phyloP scores from a whole-genome alignment of 2,888 invertebrate species.

The Luffia ferchaultella region DNA sequence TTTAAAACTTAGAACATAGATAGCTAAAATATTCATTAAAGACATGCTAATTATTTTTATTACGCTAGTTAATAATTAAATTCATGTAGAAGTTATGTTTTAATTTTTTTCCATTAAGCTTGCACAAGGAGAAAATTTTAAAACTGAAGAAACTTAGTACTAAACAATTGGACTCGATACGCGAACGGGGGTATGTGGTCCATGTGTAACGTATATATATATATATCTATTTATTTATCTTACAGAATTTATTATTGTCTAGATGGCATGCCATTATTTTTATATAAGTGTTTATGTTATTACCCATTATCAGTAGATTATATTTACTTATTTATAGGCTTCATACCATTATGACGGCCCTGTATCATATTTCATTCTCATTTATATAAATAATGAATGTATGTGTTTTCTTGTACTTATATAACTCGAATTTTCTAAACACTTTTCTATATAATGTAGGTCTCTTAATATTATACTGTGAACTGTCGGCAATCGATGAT shows the following conservation, averaged over 20 bases:
- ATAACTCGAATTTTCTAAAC: too few relatives aligned
- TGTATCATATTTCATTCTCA: not conserved
- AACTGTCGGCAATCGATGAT: too few relatives aligned
- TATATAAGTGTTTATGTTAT: not conserved
- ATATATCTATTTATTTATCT: not conserved
- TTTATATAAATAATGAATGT: not conserved
- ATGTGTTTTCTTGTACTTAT: not conserved
- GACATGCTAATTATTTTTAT: slow-evolving; percentile 14
- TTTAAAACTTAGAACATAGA: slow-evolving; percentile 12
- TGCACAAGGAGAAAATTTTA: slow-evolving; percentile 49
- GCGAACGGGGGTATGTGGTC: slow-evolving; percentile 80
- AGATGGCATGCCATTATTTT: slow-evolving; percentile 1
- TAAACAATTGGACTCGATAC: slow-evolving; percentile 86
- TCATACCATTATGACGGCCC: too few relatives aligned
- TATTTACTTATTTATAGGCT: too few relatives aligned
- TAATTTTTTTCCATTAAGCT: slow-evolving; percentile 39
- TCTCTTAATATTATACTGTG: too few relatives aligned
- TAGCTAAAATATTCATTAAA: not conserved
- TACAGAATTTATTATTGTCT: not conserved
- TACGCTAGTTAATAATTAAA: slow-evolving; percentile 14
- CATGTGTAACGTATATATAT: not conserved
- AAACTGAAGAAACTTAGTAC: slow-evolving; percentile 81
- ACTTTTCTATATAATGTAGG: too few relatives aligned
- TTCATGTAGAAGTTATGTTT: slow-evolving; percentile 15
- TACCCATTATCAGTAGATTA: not conserved